A percentile compares a stretch with the other conserved stretches of the same genome.
Evolutionary conservation across 2,797 vertebrate genomes (phyloP).

Genomic region (Lepus townsendii): DNA sequence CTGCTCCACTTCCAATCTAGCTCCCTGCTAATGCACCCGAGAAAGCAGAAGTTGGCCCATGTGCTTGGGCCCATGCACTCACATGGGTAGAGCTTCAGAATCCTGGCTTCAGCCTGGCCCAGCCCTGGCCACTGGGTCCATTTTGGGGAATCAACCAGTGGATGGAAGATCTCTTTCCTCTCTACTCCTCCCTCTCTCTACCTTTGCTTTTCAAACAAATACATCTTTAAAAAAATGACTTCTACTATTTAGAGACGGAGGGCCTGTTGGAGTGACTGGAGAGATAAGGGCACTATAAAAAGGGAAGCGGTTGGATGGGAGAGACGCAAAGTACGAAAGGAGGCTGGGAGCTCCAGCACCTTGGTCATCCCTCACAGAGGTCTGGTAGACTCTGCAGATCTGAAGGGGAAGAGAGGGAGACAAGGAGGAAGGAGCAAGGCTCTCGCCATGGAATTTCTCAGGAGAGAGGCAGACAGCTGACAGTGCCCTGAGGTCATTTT

Average conservation of each 20-base stretch:
- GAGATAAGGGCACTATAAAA: not conserved
- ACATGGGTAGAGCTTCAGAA: no score
- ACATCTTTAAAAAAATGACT: not conserved
- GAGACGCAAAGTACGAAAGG: not conserved
- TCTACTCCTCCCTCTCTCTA: no score
- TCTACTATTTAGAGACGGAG: not conserved
- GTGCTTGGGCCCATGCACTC: no score
- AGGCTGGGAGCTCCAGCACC: not conserved
- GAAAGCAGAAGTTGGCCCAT: no score
- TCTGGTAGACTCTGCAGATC: not conserved
- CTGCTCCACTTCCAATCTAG: no score
- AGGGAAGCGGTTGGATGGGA: not conserved
- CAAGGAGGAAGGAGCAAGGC: not conserved
- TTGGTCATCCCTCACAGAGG: not conserved
- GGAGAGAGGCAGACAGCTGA: no score
- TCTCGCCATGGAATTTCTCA: not conserved
- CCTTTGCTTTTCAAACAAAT: no score
- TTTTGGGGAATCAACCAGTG: no score
- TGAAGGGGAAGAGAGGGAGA: not conserved
- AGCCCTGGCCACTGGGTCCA: no score
- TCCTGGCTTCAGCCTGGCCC: no score
- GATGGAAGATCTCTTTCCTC: no score
- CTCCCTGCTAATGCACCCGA: no score
- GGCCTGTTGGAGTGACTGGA: not conserved
- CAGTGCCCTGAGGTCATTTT: not conserved